Evolutionary conservation across 2,888 invertebrate genomes (phyloP).

Genomic region (Luperina nickerlii): DNA sequence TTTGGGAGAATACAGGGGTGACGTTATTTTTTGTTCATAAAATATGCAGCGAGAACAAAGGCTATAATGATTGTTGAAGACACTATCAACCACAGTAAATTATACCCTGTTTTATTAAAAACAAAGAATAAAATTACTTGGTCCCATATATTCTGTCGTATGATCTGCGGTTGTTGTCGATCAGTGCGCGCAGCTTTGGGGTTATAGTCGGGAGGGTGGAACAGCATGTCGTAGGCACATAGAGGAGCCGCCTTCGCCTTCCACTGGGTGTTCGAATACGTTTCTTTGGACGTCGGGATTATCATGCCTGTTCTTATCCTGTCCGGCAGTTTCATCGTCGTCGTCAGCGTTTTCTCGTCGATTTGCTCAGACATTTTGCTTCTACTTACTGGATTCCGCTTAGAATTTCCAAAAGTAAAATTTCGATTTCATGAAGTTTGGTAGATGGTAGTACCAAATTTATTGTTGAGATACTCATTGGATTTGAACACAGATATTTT

Average conservation of each 20-base stretch:
- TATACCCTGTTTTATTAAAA: not conserved
- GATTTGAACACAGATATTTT: not conserved
- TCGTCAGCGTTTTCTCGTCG: conserved; percentile 26
- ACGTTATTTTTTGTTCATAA: not conserved
- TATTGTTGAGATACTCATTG: conserved; percentile 30
- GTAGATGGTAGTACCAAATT: conserved; percentile 17
- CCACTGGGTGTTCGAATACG: conserved; percentile 85
- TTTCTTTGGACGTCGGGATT: conserved; percentile 82
- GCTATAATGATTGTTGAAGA: not conserved
- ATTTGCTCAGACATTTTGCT: conserved; percentile 25
- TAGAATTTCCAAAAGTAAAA: conserved; percentile 29
- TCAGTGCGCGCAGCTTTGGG: conserved; percentile 85
- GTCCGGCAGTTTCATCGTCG: conserved; percentile 69
- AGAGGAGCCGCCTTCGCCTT: conserved; percentile 72
- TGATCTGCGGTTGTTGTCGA: conserved; percentile 84
- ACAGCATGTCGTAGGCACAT: conserved; percentile 86
- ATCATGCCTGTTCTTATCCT: conserved; percentile 78
- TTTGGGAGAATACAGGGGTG: not conserved
- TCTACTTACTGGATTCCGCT: conserved; percentile 19
- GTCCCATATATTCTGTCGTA: conserved; percentile 83
- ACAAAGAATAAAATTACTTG: conserved; percentile 36
- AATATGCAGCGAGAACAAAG: not conserved
- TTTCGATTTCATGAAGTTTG: conserved; percentile 23
- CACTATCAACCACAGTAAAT: not conserved
- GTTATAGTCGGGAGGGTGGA: conserved; percentile 87